Conservation (phyloP, 2,113 vertebrate genomes). For the Aythya baeri region DNA sequence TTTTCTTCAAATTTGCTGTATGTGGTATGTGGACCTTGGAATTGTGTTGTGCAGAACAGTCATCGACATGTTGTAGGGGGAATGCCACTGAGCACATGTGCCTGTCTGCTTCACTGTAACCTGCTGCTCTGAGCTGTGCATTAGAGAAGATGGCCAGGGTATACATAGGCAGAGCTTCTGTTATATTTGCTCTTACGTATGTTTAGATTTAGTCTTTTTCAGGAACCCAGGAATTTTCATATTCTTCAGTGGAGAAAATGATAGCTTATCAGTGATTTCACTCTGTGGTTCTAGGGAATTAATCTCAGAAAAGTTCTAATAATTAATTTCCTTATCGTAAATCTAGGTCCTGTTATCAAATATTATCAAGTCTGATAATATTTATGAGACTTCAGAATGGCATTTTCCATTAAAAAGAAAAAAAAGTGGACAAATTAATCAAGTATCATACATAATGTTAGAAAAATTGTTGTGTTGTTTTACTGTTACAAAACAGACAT, state of each 20-base stretch:
- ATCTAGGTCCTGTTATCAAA: neutral
- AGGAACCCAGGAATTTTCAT: neutral
- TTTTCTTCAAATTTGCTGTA: neutral
- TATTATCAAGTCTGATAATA: neutral
- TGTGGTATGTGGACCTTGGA: too few species aligned
- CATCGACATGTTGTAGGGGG: neutral
- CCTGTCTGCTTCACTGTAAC: neutral
- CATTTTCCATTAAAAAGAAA: neutral
- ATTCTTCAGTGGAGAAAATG: neutral
- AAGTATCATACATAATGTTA: neutral
- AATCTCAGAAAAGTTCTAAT: neutral
- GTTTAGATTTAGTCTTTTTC: neutral
- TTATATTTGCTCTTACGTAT: neutral
- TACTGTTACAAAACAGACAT: neutral
- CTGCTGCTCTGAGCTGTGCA: neutral
- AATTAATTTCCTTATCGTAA: neutral
- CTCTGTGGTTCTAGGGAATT: neutral
- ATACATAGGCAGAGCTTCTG: neutral
- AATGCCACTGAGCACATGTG: neutral
- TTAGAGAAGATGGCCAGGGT: neutral
- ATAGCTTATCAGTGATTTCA: neutral
- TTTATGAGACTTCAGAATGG: neutral
- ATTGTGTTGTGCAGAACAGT: neutral
- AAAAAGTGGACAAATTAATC: neutral
- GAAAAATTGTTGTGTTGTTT: neutral